Evolutionary conservation across 2,797 vertebrate species (phyloP).

Genomic region (Triplophysa bombifrons): DNA sequence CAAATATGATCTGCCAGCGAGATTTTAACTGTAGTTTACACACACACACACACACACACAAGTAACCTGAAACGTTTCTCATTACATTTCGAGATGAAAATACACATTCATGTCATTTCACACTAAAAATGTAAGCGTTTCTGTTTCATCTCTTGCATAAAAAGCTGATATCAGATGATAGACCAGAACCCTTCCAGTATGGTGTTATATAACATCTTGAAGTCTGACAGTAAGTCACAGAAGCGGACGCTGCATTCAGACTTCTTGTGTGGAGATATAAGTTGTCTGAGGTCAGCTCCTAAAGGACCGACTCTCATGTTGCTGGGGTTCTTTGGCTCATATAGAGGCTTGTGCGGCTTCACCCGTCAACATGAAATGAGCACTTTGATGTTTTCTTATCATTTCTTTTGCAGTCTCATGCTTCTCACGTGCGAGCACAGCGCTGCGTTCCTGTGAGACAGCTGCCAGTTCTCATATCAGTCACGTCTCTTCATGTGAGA

Average conservation of each 20-base stretch:
- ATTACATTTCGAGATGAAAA: too few species aligned
- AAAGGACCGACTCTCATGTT: constrained; percentile 61
- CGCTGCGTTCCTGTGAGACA: constrained; percentile 1
- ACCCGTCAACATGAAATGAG: constrained; percentile 63
- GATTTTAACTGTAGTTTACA: not conserved
- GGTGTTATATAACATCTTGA: constrained; percentile 41
- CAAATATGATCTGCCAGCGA: not conserved
- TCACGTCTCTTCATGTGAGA: not conserved
- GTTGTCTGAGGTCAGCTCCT: constrained; percentile 37
- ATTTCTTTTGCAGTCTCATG: constrained; percentile 59
- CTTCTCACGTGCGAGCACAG: constrained; percentile 53
- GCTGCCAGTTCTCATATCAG: not conserved
- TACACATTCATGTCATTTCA: too few species aligned
- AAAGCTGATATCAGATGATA: not conserved
- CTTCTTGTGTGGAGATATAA: constrained; percentile 11
- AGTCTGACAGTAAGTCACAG: constrained; percentile 39
- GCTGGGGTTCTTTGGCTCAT: constrained; percentile 70
- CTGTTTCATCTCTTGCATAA: constrained; percentile 30
- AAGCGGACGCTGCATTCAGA: constrained; percentile 41
- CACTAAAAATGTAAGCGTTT: not conserved
- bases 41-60: too few species aligned
- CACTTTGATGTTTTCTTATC: constrained; percentile 55
- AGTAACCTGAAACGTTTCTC: too few species aligned
- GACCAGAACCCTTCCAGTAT: constrained; percentile 9
- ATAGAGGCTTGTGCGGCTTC: constrained; percentile 70